These are phyloP conservation scores for Heliornis fulica DNA, from an alignment of 2,113 vertebrate species.

Conservation along the genomic window DNA sequence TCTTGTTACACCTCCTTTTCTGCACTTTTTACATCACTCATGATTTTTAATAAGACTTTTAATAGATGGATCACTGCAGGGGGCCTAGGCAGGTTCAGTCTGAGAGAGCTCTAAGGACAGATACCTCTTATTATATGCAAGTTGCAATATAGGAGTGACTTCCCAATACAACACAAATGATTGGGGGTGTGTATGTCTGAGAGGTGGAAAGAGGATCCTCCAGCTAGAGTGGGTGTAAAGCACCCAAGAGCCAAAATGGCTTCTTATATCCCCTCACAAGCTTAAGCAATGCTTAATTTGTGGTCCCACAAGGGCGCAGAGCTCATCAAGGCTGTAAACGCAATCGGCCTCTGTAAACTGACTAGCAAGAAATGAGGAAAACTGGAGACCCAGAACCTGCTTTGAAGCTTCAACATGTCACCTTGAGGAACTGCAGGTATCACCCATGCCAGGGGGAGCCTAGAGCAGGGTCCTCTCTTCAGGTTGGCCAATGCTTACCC, in stretches of 20 bases:
- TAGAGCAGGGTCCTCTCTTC: not conserved
- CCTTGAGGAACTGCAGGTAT: not conserved
- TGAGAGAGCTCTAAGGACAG: not conserved
- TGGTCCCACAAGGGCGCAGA: not conserved
- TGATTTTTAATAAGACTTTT: not conserved
- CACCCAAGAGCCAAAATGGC: not conserved
- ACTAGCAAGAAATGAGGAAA: not conserved
- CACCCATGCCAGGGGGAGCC: fast-evolving
- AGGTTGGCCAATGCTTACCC: not conserved
- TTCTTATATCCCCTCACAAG: fast-evolving
- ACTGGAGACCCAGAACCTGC: not conserved
- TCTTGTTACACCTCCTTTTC: not conserved
- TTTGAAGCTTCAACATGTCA: not conserved
- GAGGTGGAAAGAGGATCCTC: not conserved
- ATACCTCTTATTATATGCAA: not conserved
- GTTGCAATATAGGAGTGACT: not conserved
- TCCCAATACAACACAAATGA: fast-evolving
- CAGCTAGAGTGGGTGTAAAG: not conserved
- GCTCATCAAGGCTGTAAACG: not conserved
- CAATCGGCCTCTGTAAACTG: not conserved
- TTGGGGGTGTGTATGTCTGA: not conserved
- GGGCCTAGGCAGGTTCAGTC: not conserved
- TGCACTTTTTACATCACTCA: not conserved
- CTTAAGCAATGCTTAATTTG: not conserved
- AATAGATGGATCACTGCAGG: not conserved